Evolutionary conservation across 2,113 vertebrate species (phyloP), one percentile per base, ranked within the genome.

Genomic region (Perognathus longimembris): DNA sequence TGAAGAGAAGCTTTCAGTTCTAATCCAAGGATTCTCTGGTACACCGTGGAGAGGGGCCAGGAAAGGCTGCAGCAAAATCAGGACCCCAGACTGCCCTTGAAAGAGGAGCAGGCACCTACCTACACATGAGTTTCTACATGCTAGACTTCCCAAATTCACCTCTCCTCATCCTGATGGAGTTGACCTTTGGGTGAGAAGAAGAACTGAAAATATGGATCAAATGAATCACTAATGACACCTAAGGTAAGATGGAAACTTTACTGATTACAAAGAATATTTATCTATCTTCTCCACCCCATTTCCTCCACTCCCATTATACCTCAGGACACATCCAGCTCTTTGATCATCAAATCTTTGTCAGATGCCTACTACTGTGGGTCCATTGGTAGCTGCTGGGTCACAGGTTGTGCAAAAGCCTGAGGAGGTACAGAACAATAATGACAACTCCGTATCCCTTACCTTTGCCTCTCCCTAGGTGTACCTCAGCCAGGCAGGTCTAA

Each of bases 221-320:
- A 36, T 30, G 20, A 85, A 81, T 28, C 40, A 22, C 32, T 54
- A 64, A 54, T 59, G 70, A 82, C n/a, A 14, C 50, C 42, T 83
- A 83, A 78, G 89, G 67, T 75, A 78, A 5, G 32, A 12, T n/a
- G 32, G 36, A 66, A 90, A 82, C 20, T 26, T 94, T 34, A 67
- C 78, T 67, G 77, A 75, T 45, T 73, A 70, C 40, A 50, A 78
- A 66, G 75, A 32, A 30, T 54, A 38, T 38, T 93, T 63, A 50
- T 38, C 17, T 20, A 21, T 54, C 42, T 66, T 92, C 71, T 77
- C 88, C 4, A 12, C 10, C 50, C 42, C 34, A 66, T 28, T 95
- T 91, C 81, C 91, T 92, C 87, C 76, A 69, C 84, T 91, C 84
- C 80, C 64, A 64, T 66, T 87, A 73, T 89, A 73, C 73, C 80